Conservation (phyloP, 2,113 vertebrate genomes). For the Paedocypris sp. region DNA sequence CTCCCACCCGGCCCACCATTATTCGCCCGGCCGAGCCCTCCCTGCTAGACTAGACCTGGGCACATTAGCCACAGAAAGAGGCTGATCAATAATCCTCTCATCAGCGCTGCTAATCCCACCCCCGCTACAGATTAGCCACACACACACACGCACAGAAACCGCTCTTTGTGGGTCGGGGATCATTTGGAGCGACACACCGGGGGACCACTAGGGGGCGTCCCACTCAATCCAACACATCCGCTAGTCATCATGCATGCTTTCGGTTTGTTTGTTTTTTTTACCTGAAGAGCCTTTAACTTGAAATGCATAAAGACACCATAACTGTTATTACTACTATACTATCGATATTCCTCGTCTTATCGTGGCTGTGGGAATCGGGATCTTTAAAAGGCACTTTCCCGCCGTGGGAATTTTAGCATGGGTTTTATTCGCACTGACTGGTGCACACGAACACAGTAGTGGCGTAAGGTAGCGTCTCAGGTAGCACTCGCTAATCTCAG, state of each 20-base stretch:
- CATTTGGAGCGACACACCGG: no score
- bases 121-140: not conserved
- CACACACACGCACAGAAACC: not conserved
- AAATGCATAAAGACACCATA: slow-evolving; percentile 44
- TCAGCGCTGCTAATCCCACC: slow-evolving; percentile 48
- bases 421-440: no score
- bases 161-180: no score
- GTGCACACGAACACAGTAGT: slow-evolving; percentile 20
- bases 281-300: slow-evolving; percentile 40
- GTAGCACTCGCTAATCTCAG: not conserved
- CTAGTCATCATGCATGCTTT: slow-evolving; percentile 35
- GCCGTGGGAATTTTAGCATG: not conserved
- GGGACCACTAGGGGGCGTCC: slow-evolving; percentile 30
- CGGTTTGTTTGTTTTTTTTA: slow-evolving; percentile 24
- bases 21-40: slow-evolving; percentile 88
- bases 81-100: slow-evolving; percentile 35
- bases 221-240: not conserved
- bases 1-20: slow-evolving; percentile 85
- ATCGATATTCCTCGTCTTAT: no score
- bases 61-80: slow-evolving; percentile 33
- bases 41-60: slow-evolving; percentile 74
- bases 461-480: slow-evolving; percentile 10
- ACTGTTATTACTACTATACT: slow-evolving; percentile 29
- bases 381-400: not conserved
- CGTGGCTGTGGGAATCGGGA: no score